Base-by-base conservation (phyloP, 2,797 vertebrate genomes). In the Morelia viridis region DNA sequence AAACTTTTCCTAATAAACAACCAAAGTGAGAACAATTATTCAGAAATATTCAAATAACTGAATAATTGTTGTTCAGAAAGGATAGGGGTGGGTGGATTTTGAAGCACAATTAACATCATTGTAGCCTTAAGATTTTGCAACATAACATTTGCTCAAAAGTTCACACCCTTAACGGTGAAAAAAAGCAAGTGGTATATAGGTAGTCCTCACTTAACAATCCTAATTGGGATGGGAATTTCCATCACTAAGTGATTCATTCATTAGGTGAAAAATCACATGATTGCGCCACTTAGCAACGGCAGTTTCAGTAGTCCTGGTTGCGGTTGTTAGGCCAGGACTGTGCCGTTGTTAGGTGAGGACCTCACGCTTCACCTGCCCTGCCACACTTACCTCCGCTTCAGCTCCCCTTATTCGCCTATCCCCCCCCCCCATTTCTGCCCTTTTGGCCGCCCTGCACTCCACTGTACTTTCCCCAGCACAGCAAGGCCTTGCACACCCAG, bases 1-100 rank as follows among this genome's bases (percentile, higher is more conserved):
- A 76, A 53, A 3, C 24, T 91, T 50, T 26, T 3, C 46, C 90
- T 86, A 35, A 68, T 86, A 24, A 62, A 56, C 24, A 76, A 41
- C 11, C 13, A 15, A 91, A 90, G 84, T 24, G 85, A 5, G 65
- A 58, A 90, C 68, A 92, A 94, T 22, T n/a, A 28, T 28, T 46
- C 53, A 71, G 41, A 76, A 86, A 90, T 80, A 53, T 12, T 86
- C 24, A 87, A 31, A 3, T 90, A 90, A 35, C 24, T 89, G 80
- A 58, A 46, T 10, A 35, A 15, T 10, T 46, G 9, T 11, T 80
- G 71, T 24, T 5, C 5, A 41, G 22, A 26, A 50, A 87, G 10
- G 6, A 28, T 53, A 58, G 31, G 53, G 61, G 41, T 7, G 50
- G 50, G 7, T 50, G 50, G 50, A 35, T 80, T 91, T 57, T 61